Evolutionary conservation across 2,113 vertebrate genomes (phyloP).

Genomic region (Probosciger aterrimus): DNA sequence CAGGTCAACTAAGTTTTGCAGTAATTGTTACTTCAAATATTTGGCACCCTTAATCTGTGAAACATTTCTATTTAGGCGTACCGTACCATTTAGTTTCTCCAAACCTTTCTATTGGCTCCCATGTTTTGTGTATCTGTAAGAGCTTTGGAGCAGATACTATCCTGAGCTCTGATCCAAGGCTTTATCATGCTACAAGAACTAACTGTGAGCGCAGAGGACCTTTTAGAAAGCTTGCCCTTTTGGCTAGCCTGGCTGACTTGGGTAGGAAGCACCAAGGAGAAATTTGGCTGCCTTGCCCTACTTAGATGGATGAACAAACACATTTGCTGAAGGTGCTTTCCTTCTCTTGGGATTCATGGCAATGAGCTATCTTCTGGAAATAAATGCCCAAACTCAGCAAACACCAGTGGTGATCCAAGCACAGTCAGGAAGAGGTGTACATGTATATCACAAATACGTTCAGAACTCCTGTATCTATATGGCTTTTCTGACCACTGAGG

Average conservation of each 20-base stretch:
- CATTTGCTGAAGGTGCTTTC: not conserved
- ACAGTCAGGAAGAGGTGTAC: not conserved
- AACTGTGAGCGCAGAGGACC: not conserved
- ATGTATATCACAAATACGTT: not conserved
- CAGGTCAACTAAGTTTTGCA: not conserved
- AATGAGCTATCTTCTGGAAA: not conserved
- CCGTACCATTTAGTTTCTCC: not conserved
- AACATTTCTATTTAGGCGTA: not conserved
- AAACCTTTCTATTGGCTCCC: not conserved
- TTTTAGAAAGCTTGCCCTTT: not conserved
- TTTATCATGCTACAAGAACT: not conserved
- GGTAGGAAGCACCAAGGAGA: not conserved
- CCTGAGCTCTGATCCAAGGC: not conserved
- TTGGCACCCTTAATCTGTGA: not conserved
- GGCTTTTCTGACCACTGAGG: not conserved
- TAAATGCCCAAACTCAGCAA: not conserved
- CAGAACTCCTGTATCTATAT: not conserved
- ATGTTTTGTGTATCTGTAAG: not conserved
- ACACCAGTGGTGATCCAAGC: not conserved
- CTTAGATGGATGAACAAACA: not conserved
- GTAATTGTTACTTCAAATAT: not conserved
- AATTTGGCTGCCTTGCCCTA: not conserved
- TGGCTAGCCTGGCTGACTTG: not conserved
- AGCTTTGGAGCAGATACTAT: not conserved
- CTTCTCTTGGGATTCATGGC: fast-evolving